Base-by-base conservation (phyloP, 2,888 invertebrate species). In the Megamerina dolium region DNA sequence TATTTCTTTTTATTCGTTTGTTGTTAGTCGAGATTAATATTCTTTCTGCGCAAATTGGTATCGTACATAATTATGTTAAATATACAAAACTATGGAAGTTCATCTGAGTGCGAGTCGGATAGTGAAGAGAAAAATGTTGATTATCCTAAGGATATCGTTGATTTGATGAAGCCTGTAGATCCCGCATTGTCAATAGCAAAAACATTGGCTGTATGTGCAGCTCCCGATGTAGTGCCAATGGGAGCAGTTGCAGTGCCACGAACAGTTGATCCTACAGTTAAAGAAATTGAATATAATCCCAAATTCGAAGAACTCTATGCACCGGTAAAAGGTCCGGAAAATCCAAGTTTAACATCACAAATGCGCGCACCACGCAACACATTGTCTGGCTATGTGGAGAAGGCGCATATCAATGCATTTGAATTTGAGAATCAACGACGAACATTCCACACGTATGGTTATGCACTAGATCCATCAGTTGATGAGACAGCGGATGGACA, bases 391-490 rank as follows among this genome's bases (percentile, higher is more conserved):
- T 94, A 81, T 73, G 89, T 95, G 0, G 99, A 99, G 64, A 83
- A 86, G 51, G 94, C 96, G 0, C 92, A 96, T 68, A 83, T 99
- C 37, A 96, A 88, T 72, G 88, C 90, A 57, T 99, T 99, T 71
- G 91, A 95, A 60, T 97, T 97, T 78, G 97, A 97, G 70, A 92
- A 90, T 66, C 95, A 97, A 65, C 77, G 96, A 44, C 74, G 93
- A 58, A 96, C 95, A 14, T 97, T 97, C 68, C 82, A 85, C 27
- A 94, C 93, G 64, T 95, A 87, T 63, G 95, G 95, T 3, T 94
- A 91, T 74, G 97, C 97, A 0, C 68, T 94, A 48, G 96, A 97
- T 74, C 97, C 97, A 0, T 87, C 93, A 0, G 83, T 88, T 0
- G 87, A 86, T 56, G 75, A 74, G 33, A 58, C 56, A 1, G 66